A percentile compares a stretch with the other conserved stretches of the same genome.
These are phyloP conservation scores for Tachina fera DNA, from an alignment of 2,888 invertebrate genomes.

Conservation along the genomic window DNA sequence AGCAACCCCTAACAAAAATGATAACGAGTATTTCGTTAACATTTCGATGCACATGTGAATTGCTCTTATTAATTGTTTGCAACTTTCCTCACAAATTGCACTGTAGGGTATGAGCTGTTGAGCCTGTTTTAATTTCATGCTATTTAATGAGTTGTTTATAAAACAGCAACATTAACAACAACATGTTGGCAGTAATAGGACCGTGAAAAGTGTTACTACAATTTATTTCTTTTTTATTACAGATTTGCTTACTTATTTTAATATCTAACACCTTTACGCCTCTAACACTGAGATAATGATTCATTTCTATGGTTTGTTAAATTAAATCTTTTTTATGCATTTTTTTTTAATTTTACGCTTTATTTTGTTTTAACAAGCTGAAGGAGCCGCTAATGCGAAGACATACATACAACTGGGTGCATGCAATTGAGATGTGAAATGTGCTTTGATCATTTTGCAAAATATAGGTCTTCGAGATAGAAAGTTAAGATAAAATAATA, in stretches of 20 bases:
- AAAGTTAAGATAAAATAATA: conserved; percentile 8
- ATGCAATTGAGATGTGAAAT: conserved; percentile 56
- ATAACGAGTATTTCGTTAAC: no score
- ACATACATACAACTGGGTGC: conserved; percentile 25
- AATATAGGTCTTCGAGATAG: conserved; percentile 21
- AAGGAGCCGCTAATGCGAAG: conserved; percentile 53
- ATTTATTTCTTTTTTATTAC: conserved; percentile 50
- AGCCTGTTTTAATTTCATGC: conserved; percentile 3
- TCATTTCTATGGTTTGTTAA: conserved; percentile 16
- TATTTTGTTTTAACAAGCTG: conserved; percentile 25
- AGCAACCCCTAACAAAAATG: no score
- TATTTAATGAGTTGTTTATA: conserved; percentile 50
- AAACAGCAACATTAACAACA: conserved; percentile 30
- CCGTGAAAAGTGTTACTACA: conserved; percentile 19
- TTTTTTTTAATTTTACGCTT: conserved; percentile 4
- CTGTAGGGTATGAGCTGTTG: no score
- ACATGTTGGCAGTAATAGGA: conserved; percentile 17
- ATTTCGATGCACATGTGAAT: no score
- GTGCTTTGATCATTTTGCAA: conserved; percentile 55
- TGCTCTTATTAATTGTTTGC: no score
- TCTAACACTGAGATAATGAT: conserved; percentile 19
- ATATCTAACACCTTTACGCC: conserved; percentile 64
- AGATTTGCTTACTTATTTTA: conserved; percentile 52
- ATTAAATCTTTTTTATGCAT: conserved; percentile 11
- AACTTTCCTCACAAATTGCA: no score